Base-by-base conservation (phyloP, 1,140 invertebrate genomes). In the Solenopsis fugax region DNA sequence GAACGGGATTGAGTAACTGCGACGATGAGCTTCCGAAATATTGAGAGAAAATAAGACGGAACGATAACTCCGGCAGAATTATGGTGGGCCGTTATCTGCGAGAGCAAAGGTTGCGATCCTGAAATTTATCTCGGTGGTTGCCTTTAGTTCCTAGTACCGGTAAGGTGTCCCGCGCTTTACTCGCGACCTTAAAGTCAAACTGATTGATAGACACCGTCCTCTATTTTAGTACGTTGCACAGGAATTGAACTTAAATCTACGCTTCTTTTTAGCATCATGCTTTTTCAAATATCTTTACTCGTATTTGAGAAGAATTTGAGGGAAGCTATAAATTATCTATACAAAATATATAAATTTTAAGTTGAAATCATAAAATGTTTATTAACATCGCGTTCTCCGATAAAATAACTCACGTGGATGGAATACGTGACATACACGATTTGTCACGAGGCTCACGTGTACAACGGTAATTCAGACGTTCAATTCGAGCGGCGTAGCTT, bases 1-100 rank as follows among this genome's bases (percentile, higher is more conserved):
- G 90, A 92, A 93, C 81, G 88, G 89, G 93, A 93, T 92, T 93
- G 94, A 94, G 93, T 93, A 92, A 93, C 93, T 92, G 90, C 88
- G 87, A 93, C 92, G 91, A 93, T 92, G 91, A 91, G 69, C 67
- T 73, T 45, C 56, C 45, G 37, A 84, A 84, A 75, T 84, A 75
- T 84, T 10, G 69, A 37, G 69, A 73, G 50, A 9, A 60, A 84
- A 84, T 65, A 73, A 71, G 41, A 72, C 21, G 67, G 69, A 10
- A 75, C 54, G 69, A 84, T 82, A 82, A 82, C 37, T 34, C 16
- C 29, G 69, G 6, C 12, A 37, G 41, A 58, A 82, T 75, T 62
- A 75, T 24, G 69, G 41, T 29, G 37, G 6, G 24, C 18, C 18
- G 41, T 75, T 84, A 75, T 84, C 80, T 50, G 34, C 24, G 54